Conservation (phyloP, 2,797 vertebrate genomes). For the Phaenicophaeus curvirostris region DNA sequence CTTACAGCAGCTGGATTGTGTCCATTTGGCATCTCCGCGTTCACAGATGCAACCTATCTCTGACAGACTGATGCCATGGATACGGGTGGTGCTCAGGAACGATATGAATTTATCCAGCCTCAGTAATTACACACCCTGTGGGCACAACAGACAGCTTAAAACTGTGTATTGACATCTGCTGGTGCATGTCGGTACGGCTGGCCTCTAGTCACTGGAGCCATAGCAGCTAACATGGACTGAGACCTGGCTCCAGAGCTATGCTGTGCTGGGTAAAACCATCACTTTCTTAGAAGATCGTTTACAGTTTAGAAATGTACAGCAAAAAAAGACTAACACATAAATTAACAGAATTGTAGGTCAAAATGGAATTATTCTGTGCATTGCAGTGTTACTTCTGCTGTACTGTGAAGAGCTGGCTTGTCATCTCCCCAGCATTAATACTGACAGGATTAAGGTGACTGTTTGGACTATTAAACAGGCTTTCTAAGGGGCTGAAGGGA, state of each 20-base stretch:
- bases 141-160: rapidly evolving
- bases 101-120: not conserved
- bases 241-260: rapidly evolving
- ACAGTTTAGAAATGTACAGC: not conserved
- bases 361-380: not conserved
- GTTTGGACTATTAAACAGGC: not conserved
- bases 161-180: rapidly evolving
- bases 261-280: not conserved
- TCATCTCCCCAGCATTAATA: not conserved
- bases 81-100: not conserved
- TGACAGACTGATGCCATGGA: rapidly evolving
- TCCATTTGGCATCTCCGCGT: not conserved
- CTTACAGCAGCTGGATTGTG: not conserved
- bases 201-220: not conserved
- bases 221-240: not conserved
- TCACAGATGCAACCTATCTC: not conserved
- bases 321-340: not conserved
- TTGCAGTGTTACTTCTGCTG: not conserved
- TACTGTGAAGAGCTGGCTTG: not conserved
- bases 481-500: not conserved
- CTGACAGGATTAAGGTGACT: not conserved
- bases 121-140: not conserved
- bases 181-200: not conserved
- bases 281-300: not conserved
- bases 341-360: not conserved